Conservation (phyloP, 2,888 invertebrate genomes). For the Heliconius erato region DNA sequence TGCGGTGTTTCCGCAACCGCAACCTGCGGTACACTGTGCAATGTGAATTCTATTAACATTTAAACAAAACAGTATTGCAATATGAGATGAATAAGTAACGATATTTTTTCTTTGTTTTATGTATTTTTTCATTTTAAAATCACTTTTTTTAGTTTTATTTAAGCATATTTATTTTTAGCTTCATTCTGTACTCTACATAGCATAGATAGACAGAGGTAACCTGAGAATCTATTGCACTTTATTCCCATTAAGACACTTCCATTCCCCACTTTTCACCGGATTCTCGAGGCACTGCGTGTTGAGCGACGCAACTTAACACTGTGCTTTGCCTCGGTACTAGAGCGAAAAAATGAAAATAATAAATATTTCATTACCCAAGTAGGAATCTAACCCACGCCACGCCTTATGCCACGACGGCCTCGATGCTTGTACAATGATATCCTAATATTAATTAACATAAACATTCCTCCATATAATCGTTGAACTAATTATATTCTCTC, state of each 20-base stretch:
- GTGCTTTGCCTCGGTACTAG: too few species aligned
- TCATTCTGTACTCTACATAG: too few species aligned
- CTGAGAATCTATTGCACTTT: too few species aligned
- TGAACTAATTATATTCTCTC: too few species aligned
- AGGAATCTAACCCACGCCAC: too few species aligned
- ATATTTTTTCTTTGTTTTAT: background rate
- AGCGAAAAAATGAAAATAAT: background rate
- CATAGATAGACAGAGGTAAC: background rate
- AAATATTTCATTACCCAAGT: background rate
- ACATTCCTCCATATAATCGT: too few species aligned
- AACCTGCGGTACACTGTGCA: constrained; percentile 18
- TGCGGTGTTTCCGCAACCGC: constrained; percentile 23
- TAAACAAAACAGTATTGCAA: constrained; percentile 3
- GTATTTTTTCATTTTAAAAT: background rate
- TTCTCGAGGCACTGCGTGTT: too few species aligned
- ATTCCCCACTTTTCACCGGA: too few species aligned
- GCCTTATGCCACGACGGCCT: too few species aligned
- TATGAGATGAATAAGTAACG: background rate
- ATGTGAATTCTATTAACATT: constrained; percentile 16
- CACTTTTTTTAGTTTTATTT: background rate
- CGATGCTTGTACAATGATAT: too few species aligned
- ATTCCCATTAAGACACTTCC: too few species aligned
- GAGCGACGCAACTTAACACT: too few species aligned
- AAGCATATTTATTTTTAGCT: background rate
- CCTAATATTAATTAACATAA: background rate